phyloP scores from a whole-genome alignment of 2,888 invertebrate species.

The Hyposoter dolosus region DNA sequence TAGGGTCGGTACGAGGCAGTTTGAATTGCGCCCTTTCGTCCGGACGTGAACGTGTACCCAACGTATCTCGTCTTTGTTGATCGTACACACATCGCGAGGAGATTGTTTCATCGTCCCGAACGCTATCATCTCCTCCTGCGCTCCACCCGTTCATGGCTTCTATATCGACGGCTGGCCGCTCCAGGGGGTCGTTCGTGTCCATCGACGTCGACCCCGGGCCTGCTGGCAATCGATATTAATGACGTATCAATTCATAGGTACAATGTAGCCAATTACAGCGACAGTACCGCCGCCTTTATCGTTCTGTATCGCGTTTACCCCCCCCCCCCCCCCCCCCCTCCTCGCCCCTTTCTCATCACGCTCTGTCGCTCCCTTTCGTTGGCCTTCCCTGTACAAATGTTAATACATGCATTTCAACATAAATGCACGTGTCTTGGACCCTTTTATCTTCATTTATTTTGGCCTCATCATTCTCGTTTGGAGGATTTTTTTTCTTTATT shows the following conservation, averaged over 20 bases:
- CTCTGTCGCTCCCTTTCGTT: constrained; percentile 40
- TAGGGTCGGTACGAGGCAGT: neutral
- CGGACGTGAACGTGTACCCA: neutral
- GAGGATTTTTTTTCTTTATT: neutral
- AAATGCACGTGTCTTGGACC: neutral
- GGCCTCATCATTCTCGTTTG: neutral
- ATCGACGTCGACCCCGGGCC: constrained; percentile 73
- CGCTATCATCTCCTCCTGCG: constrained; percentile 22
- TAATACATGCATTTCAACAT: neutral
- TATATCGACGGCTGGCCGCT: constrained; percentile 22
- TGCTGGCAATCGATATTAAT: constrained; percentile 80
- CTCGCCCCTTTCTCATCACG: constrained; percentile 14
- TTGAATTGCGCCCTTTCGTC: neutral
- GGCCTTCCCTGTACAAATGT: neutral
- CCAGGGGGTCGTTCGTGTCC: constrained; percentile 60
- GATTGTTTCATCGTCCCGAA: constrained; percentile 55
- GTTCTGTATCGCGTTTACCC: constrained; percentile 30
- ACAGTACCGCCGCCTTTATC: constrained; percentile 68
- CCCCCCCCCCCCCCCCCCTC: constrained; percentile 40
- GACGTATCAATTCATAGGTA: constrained; percentile 81
- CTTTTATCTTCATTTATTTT: constrained; percentile 17
- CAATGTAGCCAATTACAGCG: constrained; percentile 79
- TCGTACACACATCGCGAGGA: constrained; percentile 29
- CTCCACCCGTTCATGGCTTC: neutral
- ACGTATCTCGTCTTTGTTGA: constrained; percentile 21